Percentiles rank a stretch among this genome's conserved stretches.
Evolutionary conservation across 2,797 vertebrate genomes (phyloP).

Genomic region (Intellagama lesueurii): DNA sequence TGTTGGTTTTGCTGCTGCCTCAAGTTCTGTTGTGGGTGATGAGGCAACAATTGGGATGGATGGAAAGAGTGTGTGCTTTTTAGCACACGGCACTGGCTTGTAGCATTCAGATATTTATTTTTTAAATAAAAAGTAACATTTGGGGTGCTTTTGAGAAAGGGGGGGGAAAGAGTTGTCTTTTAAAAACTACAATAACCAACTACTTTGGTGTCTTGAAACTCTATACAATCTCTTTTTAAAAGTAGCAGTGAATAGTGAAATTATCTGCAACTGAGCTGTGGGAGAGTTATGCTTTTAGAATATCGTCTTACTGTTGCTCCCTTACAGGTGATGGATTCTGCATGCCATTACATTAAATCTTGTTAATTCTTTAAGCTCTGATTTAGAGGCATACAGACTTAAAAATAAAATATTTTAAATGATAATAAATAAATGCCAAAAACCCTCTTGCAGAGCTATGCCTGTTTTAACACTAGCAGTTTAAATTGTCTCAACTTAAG

Average conservation of each 20-base stretch:
- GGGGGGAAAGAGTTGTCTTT: not conserved
- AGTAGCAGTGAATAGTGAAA: not conserved
- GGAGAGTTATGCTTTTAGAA: not conserved
- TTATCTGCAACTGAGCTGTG: not conserved
- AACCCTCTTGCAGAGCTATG: too few species aligned
- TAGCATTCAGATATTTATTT: not conserved
- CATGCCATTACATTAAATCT: not conserved
- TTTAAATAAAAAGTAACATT: not conserved
- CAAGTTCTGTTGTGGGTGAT: not conserved
- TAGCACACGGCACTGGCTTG: not conserved
- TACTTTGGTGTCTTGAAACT: not conserved
- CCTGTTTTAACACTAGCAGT: too few species aligned
- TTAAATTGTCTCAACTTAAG: too few species aligned
- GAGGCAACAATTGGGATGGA: not conserved
- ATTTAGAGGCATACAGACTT: not conserved
- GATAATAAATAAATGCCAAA: not conserved
- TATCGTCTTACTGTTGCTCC: not conserved
- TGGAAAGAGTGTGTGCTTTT: not conserved
- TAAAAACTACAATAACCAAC: not conserved
- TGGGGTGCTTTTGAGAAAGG: not conserved
- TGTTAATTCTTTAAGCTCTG: not conserved
- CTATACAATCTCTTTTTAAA: not conserved
- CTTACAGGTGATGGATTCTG: not conserved
- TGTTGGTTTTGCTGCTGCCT: not conserved
- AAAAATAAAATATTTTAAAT: not conserved